Evolutionary conservation across 2,797 vertebrate species (phyloP).

Genomic region (Telmatherina bonti): DNA sequence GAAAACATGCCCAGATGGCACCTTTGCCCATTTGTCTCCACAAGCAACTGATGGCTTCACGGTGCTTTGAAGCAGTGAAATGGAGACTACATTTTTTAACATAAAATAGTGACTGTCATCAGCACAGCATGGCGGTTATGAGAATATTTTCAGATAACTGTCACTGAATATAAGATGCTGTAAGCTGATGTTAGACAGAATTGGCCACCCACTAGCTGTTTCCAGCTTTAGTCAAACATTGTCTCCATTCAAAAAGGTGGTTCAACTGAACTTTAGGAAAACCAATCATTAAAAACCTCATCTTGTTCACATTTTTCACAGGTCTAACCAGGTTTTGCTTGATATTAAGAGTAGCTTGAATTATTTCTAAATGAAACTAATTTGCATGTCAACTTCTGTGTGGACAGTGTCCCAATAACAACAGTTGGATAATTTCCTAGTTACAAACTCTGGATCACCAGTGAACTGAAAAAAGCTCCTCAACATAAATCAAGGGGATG

Average conservation of each 20-base stretch:
- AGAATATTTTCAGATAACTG: not conserved
- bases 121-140: not conserved
- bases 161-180: not conserved
- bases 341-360: not conserved
- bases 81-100: conserved; percentile 27
- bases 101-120: conserved; percentile 1
- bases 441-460: no score
- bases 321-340: not conserved
- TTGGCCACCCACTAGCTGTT: not conserved
- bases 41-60: conserved; percentile 53
- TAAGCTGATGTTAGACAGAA: not conserved
- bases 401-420: no score
- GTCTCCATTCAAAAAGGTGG: not conserved
- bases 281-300: not conserved
- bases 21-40: conserved; percentile 49
- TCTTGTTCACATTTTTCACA: not conserved
- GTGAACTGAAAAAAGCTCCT: no score
- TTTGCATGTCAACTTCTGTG: no score
- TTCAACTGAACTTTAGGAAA: not conserved
- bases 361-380: not conserved
- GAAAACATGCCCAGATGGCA: conserved; percentile 72
- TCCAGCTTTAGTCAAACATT: not conserved
- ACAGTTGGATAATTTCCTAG: no score
- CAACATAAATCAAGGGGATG: no score
- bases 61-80: conserved; percentile 22